A percentile compares a stretch with the other conserved stretches of the same genome.
These are phyloP conservation scores for Prosapia bicincta DNA, from an alignment of 2,888 invertebrate species.

Conservation along the genomic window DNA sequence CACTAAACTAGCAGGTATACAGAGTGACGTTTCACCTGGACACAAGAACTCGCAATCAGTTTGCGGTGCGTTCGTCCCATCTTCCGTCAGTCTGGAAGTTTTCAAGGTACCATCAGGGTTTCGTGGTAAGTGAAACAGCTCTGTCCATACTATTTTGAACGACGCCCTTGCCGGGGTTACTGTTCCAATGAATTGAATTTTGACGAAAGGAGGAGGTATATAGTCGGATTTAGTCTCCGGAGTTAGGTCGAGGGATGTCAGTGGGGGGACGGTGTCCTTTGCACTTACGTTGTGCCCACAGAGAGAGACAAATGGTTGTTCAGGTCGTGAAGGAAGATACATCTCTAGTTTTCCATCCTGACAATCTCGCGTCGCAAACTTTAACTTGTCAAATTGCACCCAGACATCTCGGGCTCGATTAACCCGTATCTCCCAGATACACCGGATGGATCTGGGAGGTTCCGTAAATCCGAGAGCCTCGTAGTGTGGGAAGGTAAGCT, in stretches of 20 bases:
- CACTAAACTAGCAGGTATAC: conserved; percentile 77
- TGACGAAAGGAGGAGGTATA: conserved; percentile 54
- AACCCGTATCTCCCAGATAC: conserved; percentile 79
- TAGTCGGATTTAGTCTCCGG: conserved; percentile 57
- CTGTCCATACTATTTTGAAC: conserved; percentile 89
- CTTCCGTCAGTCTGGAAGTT: conserved; percentile 64
- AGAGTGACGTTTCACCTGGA: conserved; percentile 77
- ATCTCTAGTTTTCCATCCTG: conserved; percentile 85
- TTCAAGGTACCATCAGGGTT: conserved; percentile 77
- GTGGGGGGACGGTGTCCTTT: conserved; percentile 70
- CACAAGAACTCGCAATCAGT: conserved; percentile 77
- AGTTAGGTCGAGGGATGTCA: conserved; percentile 47
- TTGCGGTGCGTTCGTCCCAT: conserved; percentile 29
- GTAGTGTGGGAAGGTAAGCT: conserved; percentile 82
- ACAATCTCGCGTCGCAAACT: conserved; percentile 79
- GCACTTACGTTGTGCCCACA: conserved; percentile 84
- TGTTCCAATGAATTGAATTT: conserved; percentile 52
- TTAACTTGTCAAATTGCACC: conserved; percentile 79
- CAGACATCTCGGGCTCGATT: conserved; percentile 81
- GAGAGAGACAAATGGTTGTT: conserved; percentile 71
- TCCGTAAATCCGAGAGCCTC: conserved; percentile 63
- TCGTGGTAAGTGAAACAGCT: conserved; percentile 78
- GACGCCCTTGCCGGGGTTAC: conserved; percentile 77
- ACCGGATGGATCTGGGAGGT: conserved; percentile 53
- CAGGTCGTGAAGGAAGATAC: conserved; percentile 60